Percentiles rank a stretch among this genome's conserved stretches.
Evolutionary conservation across 2,113 vertebrate species (phyloP).

Genomic region (Camelus dromedarius): DNA sequence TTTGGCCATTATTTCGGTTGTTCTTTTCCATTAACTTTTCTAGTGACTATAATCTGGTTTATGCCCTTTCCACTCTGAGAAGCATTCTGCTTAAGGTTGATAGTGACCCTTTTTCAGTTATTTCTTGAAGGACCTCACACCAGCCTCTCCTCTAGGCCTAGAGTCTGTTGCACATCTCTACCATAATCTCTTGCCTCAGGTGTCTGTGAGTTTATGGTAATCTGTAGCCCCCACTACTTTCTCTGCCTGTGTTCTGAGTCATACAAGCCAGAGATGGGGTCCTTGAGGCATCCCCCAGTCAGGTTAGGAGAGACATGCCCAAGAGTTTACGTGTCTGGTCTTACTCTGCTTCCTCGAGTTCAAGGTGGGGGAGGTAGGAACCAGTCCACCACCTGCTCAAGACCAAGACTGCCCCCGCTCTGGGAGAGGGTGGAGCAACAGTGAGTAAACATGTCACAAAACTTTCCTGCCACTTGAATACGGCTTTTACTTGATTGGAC

Average conservation of each 20-base stretch:
- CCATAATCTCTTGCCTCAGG: neutral
- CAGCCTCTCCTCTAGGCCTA: neutral
- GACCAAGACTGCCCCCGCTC: neutral
- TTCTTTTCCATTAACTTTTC: neutral
- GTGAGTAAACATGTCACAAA: neutral
- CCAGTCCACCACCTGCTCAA: neutral
- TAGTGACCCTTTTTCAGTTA: neutral
- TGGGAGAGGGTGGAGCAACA: neutral
- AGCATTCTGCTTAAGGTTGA: neutral
- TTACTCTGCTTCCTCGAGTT: neutral
- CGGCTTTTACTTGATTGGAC: slow-evolving; percentile 19
- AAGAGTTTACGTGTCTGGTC: neutral
- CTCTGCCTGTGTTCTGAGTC: neutral
- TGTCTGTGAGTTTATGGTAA: neutral
- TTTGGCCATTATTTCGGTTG: neutral
- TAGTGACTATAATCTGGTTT: neutral
- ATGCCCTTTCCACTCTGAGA: neutral
- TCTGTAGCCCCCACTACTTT: neutral
- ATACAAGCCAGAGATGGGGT: neutral
- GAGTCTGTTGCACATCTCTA: neutral
- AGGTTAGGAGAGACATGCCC: neutral
- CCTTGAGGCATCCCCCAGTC: neutral
- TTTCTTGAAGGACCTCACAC: neutral
- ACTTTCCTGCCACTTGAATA: neutral
- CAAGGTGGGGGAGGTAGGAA: neutral